Percentiles rank a stretch among this genome's conserved stretches.
Conservation (phyloP, 1,140 invertebrate genomes). For the Octopus bimaculoides region DNA sequence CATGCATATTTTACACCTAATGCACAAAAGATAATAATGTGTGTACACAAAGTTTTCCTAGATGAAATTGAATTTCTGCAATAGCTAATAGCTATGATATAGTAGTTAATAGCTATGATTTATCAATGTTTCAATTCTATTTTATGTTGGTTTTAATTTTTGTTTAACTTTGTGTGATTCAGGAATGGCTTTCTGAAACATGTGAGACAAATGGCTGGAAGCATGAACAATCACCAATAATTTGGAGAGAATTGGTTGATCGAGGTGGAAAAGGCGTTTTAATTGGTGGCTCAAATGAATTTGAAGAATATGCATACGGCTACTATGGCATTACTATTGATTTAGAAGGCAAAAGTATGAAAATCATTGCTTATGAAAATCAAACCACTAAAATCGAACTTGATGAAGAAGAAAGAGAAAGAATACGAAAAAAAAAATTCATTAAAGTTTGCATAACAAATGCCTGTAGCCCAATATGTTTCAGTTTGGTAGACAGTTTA, state of each 20-base stretch:
- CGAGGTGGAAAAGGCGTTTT: conserved; percentile 57
- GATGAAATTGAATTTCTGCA: not conserved
- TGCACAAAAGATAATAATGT: not conserved
- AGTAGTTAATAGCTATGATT: not conserved
- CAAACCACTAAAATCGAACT: conserved; percentile 41
- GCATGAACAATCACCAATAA: conserved; percentile 51
- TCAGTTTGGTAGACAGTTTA: conserved; percentile 39
- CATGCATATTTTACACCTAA: not conserved
- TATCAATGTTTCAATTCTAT: not conserved
- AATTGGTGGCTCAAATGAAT: conserved; percentile 57
- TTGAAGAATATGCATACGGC: conserved; percentile 55
- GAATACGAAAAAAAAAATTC: conserved; percentile 39
- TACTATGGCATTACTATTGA: conserved; percentile 54
- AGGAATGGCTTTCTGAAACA: conserved; percentile 49
- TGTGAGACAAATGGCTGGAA: conserved; percentile 50
- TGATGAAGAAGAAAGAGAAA: conserved; percentile 41
- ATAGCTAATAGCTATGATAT: not conserved
- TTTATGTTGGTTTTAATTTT: not conserved
- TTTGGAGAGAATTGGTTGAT: conserved; percentile 58
- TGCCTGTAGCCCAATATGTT: conserved; percentile 39
- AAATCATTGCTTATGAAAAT: conserved; percentile 49
- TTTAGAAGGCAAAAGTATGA: conserved; percentile 50
- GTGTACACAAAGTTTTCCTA: not conserved
- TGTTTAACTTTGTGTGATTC: conserved; percentile 18
- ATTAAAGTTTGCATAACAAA: conserved; percentile 52